Evolutionary conservation across 1,140 invertebrate species (phyloP).

Genomic region (Drosophila grimshawi): DNA sequence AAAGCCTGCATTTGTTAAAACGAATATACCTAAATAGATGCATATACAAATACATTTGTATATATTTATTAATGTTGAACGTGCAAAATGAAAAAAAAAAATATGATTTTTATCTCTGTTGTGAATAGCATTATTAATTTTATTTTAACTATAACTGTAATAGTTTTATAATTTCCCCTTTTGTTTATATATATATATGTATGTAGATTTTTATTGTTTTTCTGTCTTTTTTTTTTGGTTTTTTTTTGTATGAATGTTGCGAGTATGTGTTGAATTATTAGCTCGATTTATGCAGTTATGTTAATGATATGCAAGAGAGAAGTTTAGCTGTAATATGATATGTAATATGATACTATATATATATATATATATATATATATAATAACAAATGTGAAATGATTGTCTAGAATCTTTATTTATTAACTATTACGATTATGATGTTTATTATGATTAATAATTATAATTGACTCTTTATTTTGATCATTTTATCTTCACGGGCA

Average conservation of each 20-base stretch:
- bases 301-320: background rate
- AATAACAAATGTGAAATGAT: conserved; percentile 56
- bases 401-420: conserved; percentile 46
- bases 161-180: conserved; percentile 7
- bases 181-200: conserved; percentile 1
- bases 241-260: conserved; percentile 29
- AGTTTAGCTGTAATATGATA: conserved; percentile 39
- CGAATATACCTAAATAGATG: conserved; percentile 30
- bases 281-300: conserved; percentile 28
- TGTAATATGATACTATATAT: conserved; percentile 29
- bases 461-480: conserved; percentile 4
- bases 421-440: conserved; percentile 30
- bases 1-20: conserved; percentile 57
- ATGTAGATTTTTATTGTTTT: background rate
- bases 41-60: background rate
- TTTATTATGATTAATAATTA: conserved; percentile 7
- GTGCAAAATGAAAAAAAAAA: conserved; percentile 19
- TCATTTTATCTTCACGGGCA: too few species aligned
- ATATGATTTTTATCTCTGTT: conserved; percentile 34
- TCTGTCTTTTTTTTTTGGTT: conserved; percentile 24
- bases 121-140: conserved; percentile 25
- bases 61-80: conserved; percentile 28
- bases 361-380: conserved; percentile 21
- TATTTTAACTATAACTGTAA: conserved; percentile 15
- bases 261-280: conserved; percentile 26